Evolutionary conservation across 2,888 invertebrate genomes (phyloP).

Genomic region (Quadroppia sp.): DNA sequence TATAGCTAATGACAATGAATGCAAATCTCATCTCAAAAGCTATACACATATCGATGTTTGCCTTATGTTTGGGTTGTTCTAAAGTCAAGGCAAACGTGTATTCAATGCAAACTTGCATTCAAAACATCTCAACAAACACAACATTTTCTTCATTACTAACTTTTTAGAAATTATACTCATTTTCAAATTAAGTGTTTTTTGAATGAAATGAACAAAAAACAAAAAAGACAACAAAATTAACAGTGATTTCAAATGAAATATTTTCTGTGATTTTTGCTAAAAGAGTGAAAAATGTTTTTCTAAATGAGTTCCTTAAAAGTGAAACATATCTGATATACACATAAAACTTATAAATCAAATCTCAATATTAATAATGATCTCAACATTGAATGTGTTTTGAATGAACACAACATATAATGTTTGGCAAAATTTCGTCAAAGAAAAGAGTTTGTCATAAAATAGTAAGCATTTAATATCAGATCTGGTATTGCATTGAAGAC

Average conservation of each 20-base stretch:
- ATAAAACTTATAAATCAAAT: no score
- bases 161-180: background rate
- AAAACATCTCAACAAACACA: background rate
- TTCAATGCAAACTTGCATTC: background rate
- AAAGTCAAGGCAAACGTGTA: conserved; percentile 3
- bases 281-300: no score
- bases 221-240: no score
- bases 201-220: background rate
- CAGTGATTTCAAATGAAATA: no score
- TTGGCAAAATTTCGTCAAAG: background rate
- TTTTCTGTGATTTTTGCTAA: no score
- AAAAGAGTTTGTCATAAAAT: background rate
- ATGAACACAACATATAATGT: background rate
- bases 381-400: background rate
- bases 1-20: no score
- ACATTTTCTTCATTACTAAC: background rate
- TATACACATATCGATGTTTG: no score
- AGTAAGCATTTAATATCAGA: background rate
- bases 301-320: no score
- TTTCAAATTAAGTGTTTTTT: background rate
- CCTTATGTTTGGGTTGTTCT: background rate
- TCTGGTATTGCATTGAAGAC: background rate
- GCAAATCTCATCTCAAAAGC: no score
- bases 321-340: no score
- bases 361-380: background rate